These are phyloP conservation scores for Ceratoteleas bidentatus DNA, from an alignment of 1,140 invertebrate genomes.

Conservation along the genomic window DNA sequence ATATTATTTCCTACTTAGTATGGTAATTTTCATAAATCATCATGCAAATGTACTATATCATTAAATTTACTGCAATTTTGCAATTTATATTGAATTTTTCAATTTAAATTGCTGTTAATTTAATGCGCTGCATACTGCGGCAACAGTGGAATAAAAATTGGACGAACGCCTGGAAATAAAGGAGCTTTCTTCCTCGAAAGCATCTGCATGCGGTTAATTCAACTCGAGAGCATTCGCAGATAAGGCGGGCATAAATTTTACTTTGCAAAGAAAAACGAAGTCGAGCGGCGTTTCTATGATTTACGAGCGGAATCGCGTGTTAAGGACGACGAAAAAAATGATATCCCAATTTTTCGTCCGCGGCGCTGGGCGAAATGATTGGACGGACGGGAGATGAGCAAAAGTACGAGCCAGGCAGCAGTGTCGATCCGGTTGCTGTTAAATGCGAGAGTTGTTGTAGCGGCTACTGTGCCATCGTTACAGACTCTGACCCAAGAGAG, in stretches of 20 bases:
- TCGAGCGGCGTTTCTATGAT: too few relatives aligned
- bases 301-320: too few relatives aligned
- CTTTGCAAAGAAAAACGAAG: neutral
- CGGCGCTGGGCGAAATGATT: neutral
- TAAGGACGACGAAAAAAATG: neutral
- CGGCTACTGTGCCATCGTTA: constrained; percentile 46
- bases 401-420: constrained; percentile 22
- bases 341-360: neutral
- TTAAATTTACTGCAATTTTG: too few relatives aligned
- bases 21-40: too few relatives aligned
- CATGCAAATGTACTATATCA: too few relatives aligned
- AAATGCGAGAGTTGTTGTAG: constrained; percentile 45
- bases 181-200: constrained; percentile 3
- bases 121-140: too few relatives aligned
- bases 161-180: neutral
- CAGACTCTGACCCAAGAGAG: constrained; percentile 31
- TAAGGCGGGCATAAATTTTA: neutral
- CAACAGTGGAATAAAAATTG: too few relatives aligned
- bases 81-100: too few relatives aligned
- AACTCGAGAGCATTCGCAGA: neutral
- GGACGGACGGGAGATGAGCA: constrained; percentile 4
- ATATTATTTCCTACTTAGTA: too few relatives aligned
- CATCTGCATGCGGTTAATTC: neutral
- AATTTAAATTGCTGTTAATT: too few relatives aligned
- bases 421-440: constrained; percentile 37